These are phyloP conservation scores for Tauraco erythrolophus DNA, from an alignment of 2,113 vertebrate genomes.

Conservation along the genomic window DNA sequence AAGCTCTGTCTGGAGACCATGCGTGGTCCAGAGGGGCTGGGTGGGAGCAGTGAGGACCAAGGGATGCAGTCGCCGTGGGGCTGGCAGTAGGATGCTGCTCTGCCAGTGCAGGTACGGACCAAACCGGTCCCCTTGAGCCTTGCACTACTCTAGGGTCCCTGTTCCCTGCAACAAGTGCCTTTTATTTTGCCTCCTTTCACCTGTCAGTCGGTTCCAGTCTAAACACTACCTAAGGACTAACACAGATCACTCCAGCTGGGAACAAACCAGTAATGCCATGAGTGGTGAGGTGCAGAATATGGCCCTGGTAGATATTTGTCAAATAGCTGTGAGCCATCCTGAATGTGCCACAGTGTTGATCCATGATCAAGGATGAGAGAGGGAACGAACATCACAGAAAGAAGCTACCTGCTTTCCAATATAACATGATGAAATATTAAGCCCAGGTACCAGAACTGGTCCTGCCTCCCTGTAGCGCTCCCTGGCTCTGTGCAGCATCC, in stretches of 20 bases:
- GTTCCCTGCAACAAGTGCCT: not conserved
- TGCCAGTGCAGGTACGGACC: not conserved
- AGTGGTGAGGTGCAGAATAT: not conserved
- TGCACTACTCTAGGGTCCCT: not conserved
- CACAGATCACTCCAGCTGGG: not conserved
- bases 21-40: not conserved
- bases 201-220: not conserved
- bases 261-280: fast-evolving
- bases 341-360: not conserved
- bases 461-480: not conserved
- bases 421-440: not conserved
- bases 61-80: not conserved
- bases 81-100: not conserved
- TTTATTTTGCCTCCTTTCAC: not conserved
- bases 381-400: not conserved
- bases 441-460: not conserved
- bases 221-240: not conserved
- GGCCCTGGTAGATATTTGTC: not conserved
- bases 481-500: not conserved
- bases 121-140: not conserved
- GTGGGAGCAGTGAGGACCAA: not conserved
- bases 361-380: not conserved
- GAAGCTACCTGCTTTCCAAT: not conserved
- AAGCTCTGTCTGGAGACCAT: not conserved
- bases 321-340: not conserved